Percentiles rank a stretch among this genome's conserved stretches.
Conservation (phyloP, 2,797 vertebrate genomes). For the Rhabdophis nuchalis region DNA sequence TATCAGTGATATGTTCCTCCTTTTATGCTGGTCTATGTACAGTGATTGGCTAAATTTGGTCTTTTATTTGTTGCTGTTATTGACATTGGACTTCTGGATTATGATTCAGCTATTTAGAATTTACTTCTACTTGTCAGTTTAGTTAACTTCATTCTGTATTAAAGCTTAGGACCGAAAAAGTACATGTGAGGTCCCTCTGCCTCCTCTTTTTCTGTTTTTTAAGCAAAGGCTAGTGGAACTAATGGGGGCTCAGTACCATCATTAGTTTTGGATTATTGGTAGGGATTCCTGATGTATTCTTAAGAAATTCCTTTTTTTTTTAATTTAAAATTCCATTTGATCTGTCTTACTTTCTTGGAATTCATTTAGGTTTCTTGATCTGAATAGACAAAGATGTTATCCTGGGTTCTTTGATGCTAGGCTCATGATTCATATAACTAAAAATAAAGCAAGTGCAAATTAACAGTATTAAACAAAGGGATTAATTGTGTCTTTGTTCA, state of each 20-base stretch:
- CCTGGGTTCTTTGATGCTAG: slow-evolving; percentile 18
- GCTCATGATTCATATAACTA: slow-evolving; percentile 40
- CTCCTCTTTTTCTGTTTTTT: neutral
- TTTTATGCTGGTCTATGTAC: neutral
- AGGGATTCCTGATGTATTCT: neutral
- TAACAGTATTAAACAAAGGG: slow-evolving; percentile 13
- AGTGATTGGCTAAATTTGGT: neutral
- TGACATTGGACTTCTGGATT: neutral
- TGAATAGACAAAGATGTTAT: neutral
- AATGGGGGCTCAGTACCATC: neutral
- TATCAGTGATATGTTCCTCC: neutral
- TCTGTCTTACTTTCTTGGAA: neutral
- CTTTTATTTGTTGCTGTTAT: neutral
- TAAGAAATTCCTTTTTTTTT: neutral
- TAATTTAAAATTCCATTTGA: neutral
- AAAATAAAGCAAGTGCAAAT: slow-evolving; percentile 15
- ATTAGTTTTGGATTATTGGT: neutral
- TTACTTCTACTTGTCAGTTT: neutral
- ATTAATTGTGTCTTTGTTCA: neutral
- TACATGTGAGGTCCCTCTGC: no score
- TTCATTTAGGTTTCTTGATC: neutral
- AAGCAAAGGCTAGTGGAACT: neutral
- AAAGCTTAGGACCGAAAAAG: neutral
- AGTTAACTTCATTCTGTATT: neutral
- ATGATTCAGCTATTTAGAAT: neutral